phyloP scores from a whole-genome alignment of 2,113 vertebrate genomes.

The Lethenteron reissneri region DNA sequence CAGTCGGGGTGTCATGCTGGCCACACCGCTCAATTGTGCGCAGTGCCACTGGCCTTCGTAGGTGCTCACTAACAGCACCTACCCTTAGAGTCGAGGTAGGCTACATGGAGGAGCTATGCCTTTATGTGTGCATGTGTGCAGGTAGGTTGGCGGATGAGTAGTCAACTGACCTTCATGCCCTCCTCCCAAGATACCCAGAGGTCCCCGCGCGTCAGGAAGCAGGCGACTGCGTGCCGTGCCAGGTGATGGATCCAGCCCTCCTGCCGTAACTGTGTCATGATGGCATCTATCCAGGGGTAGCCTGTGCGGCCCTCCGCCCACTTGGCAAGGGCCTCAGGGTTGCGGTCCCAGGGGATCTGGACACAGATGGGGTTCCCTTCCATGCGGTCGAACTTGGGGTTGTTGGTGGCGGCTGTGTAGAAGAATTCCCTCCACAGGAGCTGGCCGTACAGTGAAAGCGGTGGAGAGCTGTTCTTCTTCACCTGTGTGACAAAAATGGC shows the following conservation, averaged over 20 bases:
- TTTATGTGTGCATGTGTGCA: too few species aligned
- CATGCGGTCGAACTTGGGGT: slow-evolving; percentile 92
- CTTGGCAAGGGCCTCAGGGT: slow-evolving; percentile 74
- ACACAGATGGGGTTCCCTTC: slow-evolving; percentile 83
- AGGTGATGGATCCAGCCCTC: slow-evolving; percentile 96
- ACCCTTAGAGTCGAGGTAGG: too few species aligned
- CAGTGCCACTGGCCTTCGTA: too few species aligned
- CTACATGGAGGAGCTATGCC: too few species aligned
- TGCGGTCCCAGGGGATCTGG: slow-evolving; percentile 83
- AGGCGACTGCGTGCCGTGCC: slow-evolving; percentile 79
- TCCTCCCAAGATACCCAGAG: slow-evolving; percentile 97
- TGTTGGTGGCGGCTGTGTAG: slow-evolving; percentile 72
- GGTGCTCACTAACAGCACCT: too few species aligned
- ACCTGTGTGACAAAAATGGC: slow-evolving; percentile 26
- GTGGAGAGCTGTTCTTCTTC: slow-evolving; percentile 65
- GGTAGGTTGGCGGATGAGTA: too few species aligned
- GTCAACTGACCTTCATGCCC: slow-evolving; percentile 55
- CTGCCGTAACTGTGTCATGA: slow-evolving; percentile 88
- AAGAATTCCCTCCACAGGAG: slow-evolving; percentile 90
- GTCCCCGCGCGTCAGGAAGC: slow-evolving; percentile 78
- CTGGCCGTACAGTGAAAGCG: slow-evolving; percentile 71
- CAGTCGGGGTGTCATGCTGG: too few species aligned
- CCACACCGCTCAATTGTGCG: too few species aligned
- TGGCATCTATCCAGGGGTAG: slow-evolving; percentile 93
- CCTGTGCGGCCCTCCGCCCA: slow-evolving; percentile 84